phyloP scores from a whole-genome alignment of 2,113 vertebrate genomes.

The Sylvilagus bachmani region DNA sequence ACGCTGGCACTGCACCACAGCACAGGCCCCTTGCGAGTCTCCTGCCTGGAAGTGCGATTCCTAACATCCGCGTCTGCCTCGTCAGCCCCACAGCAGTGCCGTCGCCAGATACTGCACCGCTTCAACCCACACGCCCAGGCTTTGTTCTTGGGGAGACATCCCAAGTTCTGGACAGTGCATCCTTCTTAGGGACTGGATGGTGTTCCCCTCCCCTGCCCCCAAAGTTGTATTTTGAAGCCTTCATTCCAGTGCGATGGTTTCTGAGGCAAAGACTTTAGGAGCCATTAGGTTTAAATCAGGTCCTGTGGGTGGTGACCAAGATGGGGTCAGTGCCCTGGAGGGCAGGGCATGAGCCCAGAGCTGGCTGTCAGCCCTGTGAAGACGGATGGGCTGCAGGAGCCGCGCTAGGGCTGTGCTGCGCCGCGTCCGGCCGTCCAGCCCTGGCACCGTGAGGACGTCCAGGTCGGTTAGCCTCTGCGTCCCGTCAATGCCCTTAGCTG shows the following conservation, averaged over 20 bases:
- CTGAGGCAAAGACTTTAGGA: not conserved
- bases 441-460: not conserved
- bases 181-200: not conserved
- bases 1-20: too few relatives aligned
- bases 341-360: too few relatives aligned
- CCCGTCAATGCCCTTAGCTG: not conserved
- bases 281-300: not conserved
- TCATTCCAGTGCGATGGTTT: not conserved
- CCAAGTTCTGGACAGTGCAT: rapidly evolving
- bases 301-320: not conserved
- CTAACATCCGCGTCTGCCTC: too few relatives aligned
- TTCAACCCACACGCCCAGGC: not conserved
- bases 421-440: not conserved
- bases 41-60: not conserved
- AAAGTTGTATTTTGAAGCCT: not conserved
- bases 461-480: not conserved
- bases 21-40: too few relatives aligned
- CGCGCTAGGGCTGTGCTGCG: too few relatives aligned
- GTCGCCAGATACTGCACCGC: not conserved
- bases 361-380: not conserved
- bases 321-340: not conserved
- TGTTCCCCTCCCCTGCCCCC: too few relatives aligned
- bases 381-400: too few relatives aligned
- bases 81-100: too few relatives aligned
- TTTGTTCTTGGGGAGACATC: not conserved